Evolutionary conservation across 2,888 invertebrate genomes (phyloP).

Genomic region (Labia minor): DNA sequence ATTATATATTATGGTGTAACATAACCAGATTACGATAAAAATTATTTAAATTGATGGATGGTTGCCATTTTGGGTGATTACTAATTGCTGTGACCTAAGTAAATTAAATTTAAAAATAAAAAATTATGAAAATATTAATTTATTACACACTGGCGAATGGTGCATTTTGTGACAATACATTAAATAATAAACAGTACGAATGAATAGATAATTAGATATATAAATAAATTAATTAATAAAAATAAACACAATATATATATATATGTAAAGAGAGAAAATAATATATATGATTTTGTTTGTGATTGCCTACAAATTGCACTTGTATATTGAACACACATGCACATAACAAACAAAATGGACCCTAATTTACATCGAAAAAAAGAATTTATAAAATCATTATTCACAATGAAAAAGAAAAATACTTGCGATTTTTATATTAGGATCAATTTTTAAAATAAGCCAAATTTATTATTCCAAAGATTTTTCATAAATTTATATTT

Average conservation of each 20-base stretch:
- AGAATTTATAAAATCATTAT: not conserved
- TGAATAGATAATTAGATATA: not conserved
- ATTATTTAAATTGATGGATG: not conserved
- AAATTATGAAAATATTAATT: not conserved
- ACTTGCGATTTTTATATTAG: not conserved
- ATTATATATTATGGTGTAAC: too few relatives aligned
- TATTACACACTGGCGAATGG: constrained; percentile 5
- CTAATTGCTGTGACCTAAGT: constrained; percentile 5
- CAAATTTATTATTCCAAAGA: not conserved
- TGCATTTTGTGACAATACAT: constrained; percentile 1
- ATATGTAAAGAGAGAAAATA: not conserved
- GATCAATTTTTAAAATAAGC: not conserved
- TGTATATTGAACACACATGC: not conserved
- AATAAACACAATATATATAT: not conserved
- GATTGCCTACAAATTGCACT: not conserved
- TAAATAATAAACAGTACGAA: not conserved
- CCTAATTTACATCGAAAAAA: too few relatives aligned
- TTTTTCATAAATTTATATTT: not conserved
- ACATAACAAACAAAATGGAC: not conserved
- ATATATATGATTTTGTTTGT: not conserved
- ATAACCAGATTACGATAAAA: too few relatives aligned
- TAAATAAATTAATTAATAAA: not conserved
- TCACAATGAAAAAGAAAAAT: not conserved
- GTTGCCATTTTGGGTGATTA: not conserved
- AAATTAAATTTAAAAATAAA: not conserved